Evolutionary conservation across 1,140 invertebrate genomes (phyloP).

Genomic region (Brachystomella parvula): DNA sequence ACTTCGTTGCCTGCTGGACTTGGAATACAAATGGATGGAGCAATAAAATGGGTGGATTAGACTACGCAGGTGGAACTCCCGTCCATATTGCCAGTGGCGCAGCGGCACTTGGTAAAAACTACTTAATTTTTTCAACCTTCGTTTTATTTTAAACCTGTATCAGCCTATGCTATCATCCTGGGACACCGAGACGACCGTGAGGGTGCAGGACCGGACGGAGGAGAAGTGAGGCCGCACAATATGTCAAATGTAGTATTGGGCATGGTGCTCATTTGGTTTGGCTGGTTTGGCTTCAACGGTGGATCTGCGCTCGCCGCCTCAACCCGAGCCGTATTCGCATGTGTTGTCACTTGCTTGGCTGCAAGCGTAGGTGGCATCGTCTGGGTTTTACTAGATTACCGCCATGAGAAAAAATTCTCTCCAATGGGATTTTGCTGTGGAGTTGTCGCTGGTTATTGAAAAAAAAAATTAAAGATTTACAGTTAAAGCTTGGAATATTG

Average conservation of each 20-base stretch:
- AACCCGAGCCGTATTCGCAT: slow-evolving; percentile 28
- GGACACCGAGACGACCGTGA: slow-evolving; percentile 25
- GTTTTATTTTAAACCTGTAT: not conserved
- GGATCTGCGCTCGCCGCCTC: slow-evolving; percentile 24
- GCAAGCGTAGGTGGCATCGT: slow-evolving; percentile 33
- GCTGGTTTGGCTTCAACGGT: slow-evolving; percentile 35
- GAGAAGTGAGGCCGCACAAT: slow-evolving; percentile 34
- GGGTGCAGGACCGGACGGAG: not conserved
- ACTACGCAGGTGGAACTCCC: slow-evolving; percentile 37
- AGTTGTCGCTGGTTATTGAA: slow-evolving; percentile 18
- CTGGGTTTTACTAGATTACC: slow-evolving; percentile 35
- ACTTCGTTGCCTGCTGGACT: slow-evolving; percentile 30
- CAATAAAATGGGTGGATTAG: slow-evolving; percentile 25
- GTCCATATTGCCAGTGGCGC: slow-evolving; percentile 11
- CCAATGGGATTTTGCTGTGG: slow-evolving; percentile 32
- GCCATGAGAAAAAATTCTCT: slow-evolving; percentile 32
- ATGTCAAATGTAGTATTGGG: slow-evolving; percentile 37
- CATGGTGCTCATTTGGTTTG: slow-evolving; percentile 36
- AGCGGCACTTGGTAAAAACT: not conserved
- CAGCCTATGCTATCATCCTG: slow-evolving; percentile 35
- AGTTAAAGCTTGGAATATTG: not conserved
- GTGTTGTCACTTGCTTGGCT: slow-evolving; percentile 30
- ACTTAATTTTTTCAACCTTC: not conserved
- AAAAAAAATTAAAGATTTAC: too few species aligned
- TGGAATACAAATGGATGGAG: slow-evolving; percentile 31